phyloP scores from a whole-genome alignment of 2,888 invertebrate genomes.

The Watsonalla binaria region DNA sequence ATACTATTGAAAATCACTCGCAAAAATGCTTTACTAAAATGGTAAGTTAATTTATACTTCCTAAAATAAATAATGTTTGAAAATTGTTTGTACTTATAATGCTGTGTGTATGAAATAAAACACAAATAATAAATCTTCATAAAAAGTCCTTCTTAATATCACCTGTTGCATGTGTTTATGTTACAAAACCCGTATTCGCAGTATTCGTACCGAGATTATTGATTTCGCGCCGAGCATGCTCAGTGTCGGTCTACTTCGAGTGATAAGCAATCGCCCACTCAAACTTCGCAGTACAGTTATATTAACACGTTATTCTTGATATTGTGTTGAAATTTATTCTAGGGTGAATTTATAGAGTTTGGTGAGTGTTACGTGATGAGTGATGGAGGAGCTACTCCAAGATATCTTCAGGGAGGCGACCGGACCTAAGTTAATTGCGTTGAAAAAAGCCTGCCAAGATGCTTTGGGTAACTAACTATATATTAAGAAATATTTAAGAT shows the following conservation, averaged over 20 bases:
- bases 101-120: no score
- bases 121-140: no score
- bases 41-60: no score
- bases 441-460: constrained; percentile 91
- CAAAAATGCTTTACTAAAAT: no score
- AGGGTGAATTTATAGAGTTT: constrained; percentile 9
- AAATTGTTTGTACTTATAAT: no score
- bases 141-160: constrained; percentile 8
- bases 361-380: constrained; percentile 8
- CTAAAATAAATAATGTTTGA: no score
- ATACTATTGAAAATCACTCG: no score
- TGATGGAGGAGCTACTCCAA: constrained; percentile 90
- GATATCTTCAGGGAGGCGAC: constrained; percentile 91
- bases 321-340: background rate
- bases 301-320: constrained; percentile 2
- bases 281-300: constrained; percentile 9
- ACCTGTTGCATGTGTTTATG: constrained; percentile 52
- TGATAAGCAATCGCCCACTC: constrained; percentile 64
- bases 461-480: constrained; percentile 87
- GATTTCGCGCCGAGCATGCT: constrained; percentile 72
- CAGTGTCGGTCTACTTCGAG: constrained; percentile 38
- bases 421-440: constrained; percentile 84
- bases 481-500: constrained; percentile 2
- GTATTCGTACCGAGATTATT: constrained; percentile 41
- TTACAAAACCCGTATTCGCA: constrained; percentile 15